Base-by-base conservation (phyloP, 2,888 invertebrate species). In the Ichneumoninae sp. region DNA sequence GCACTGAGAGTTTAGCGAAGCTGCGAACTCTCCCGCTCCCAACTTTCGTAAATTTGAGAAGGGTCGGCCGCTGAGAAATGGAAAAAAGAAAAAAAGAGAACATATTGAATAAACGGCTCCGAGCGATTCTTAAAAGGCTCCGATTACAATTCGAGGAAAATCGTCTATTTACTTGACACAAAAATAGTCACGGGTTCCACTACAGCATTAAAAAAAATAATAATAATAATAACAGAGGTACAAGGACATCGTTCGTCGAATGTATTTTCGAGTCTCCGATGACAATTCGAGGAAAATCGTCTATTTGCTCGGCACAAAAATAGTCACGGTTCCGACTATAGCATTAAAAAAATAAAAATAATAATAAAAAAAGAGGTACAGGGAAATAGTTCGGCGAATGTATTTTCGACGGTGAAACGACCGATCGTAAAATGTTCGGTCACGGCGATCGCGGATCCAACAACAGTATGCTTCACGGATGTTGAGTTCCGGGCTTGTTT, bases 401-500 rank as follows among this genome's bases (percentile, higher is more conserved):
- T 70, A 54, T 70, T 54, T 70, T 33, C 70, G 36, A 70, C 19
- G 70, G 19, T 30, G 36, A 36, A 60, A 30, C 30, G 63, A 57
- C 57, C 30, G 6, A 5, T 63, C 63, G 63, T 63, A 63, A 19
- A 57, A 57, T n/a, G 44, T 57, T 36, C 10, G 10, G 6, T 40
- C 54, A 57, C 5, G 22, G 57, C 33, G 54, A 74, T 36, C 36
- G 54, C 13, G 47, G 52, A 57, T 68, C 52, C 68, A 83, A 74
- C 33, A 84, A 80, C 36, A 68, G 63, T 79, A 79, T 63, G 63
- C 50, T 63, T 74, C 36, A 52, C 82, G 87, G 83, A 87, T 87
- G 83, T 71, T 88, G 87, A 36, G 79, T 78, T 82, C 76, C 57
- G 83, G 78, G 82, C 83, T 88, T 86, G 88, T 85, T 89, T 88